Conservation (phyloP, 2,888 invertebrate genomes). For the Melanargia galathea region DNA sequence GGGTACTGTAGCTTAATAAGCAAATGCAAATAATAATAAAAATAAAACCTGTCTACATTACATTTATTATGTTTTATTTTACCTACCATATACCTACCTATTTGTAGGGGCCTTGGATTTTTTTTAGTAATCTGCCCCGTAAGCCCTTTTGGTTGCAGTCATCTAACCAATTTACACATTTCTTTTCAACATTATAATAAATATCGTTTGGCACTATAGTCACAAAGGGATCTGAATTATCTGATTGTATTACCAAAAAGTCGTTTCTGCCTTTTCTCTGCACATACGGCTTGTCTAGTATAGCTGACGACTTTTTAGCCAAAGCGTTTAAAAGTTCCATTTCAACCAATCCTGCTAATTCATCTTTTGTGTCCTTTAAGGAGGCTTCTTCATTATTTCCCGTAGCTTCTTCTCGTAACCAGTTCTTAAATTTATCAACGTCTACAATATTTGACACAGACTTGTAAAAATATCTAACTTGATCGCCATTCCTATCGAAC, state of each 20-base stretch:
- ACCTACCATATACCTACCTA: no score
- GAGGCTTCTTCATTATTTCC: background rate
- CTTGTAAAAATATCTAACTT: slow-evolving; percentile 17
- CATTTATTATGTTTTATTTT: slow-evolving; percentile 27
- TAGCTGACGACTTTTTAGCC: slow-evolving; percentile 47
- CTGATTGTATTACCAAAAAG: slow-evolving; percentile 57
- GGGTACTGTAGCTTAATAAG: slow-evolving; percentile 57
- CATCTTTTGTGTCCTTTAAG: slow-evolving; percentile 12
- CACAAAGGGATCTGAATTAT: slow-evolving; percentile 53
- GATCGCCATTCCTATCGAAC: background rate
- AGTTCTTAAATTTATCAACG: slow-evolving; percentile 24
- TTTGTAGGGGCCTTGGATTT: slow-evolving; percentile 48
- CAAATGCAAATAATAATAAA: slow-evolving; percentile 65
- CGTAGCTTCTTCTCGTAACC: slow-evolving; percentile 29
- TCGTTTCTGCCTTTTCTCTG: slow-evolving; percentile 58
- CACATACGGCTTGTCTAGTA: slow-evolving; percentile 54
- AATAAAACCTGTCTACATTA: slow-evolving; percentile 39
- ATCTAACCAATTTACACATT: slow-evolving; percentile 71
- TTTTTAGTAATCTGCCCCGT: slow-evolving; percentile 51
- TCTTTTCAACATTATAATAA: slow-evolving; percentile 62
- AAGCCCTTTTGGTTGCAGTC: slow-evolving; percentile 65
- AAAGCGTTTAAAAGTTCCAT: slow-evolving; percentile 51
- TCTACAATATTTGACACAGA: slow-evolving; percentile 11
- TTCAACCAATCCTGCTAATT: slow-evolving; percentile 46
- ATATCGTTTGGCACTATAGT: slow-evolving; percentile 67